Conservation (phyloP, 2,113 vertebrate species). For the Agelaius phoeniceus region DNA sequence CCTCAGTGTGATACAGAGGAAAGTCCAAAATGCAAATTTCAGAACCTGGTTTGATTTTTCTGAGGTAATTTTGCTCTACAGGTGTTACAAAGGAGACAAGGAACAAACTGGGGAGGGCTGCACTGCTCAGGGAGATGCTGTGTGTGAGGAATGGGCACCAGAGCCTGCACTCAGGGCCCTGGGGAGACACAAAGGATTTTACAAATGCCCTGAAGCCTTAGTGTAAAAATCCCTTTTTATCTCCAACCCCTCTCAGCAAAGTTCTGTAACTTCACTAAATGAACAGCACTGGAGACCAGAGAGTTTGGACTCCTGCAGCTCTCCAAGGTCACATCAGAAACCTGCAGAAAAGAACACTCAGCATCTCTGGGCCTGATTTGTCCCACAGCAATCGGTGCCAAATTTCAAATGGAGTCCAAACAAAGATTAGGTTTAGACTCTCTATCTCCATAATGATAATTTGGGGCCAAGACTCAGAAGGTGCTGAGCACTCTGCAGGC, state of each 20-base stretch:
- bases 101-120: neutral
- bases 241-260: neutral
- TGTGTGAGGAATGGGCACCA: neutral
- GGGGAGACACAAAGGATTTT: neutral
- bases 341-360: constrained; percentile 22
- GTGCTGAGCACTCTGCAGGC: neutral
- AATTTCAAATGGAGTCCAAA: neutral
- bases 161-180: neutral
- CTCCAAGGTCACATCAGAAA: neutral
- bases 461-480: neutral
- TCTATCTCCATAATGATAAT: neutral
- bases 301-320: neutral
- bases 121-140: neutral
- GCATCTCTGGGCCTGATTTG: neutral
- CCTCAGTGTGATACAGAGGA: neutral
- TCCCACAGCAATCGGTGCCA: constrained; percentile 4
- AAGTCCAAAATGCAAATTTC: neutral
- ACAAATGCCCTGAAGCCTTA: neutral
- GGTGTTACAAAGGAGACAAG: neutral
- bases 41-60: neutral
- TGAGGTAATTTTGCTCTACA: neutral
- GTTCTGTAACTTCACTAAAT: neutral
- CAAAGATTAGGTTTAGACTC: neutral
- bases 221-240: neutral
- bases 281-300: neutral